Evolutionary conservation across 2,888 invertebrate species (phyloP).

Genomic region (Aspidiotus destructor): DNA sequence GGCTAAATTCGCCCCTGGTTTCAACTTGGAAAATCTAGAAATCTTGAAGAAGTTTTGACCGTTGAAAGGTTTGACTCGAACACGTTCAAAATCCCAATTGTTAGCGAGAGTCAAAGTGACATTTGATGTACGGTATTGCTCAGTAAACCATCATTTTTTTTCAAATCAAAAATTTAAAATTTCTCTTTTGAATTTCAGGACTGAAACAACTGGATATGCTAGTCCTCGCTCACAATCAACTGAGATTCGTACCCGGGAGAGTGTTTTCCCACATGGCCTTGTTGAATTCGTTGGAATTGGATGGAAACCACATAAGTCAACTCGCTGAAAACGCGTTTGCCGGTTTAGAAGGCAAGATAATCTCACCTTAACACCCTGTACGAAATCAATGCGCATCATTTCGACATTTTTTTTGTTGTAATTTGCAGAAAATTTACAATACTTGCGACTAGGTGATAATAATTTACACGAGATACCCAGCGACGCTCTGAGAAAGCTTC

Average conservation of each 20-base stretch:
- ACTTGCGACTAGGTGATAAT: slow-evolving; percentile 79
- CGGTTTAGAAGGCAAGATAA: slow-evolving; percentile 68
- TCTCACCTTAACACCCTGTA: too few relatives aligned
- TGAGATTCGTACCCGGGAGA: slow-evolving; percentile 65
- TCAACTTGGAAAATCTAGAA: too few relatives aligned
- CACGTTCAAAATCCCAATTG: too few relatives aligned
- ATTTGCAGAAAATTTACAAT: slow-evolving; percentile 73
- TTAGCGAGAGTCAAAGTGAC: too few relatives aligned
- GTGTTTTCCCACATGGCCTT: slow-evolving; percentile 72
- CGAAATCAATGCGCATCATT: too few relatives aligned
- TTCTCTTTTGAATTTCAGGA: slow-evolving; percentile 47
- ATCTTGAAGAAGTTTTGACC: too few relatives aligned
- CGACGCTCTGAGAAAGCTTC: slow-evolving; percentile 69
- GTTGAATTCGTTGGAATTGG: slow-evolving; percentile 77
- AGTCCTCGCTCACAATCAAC: slow-evolving; percentile 74
- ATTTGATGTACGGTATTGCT: too few relatives aligned
- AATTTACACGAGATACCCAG: slow-evolving; percentile 76
- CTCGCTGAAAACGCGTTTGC: slow-evolving; percentile 77
- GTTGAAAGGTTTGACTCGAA: too few relatives aligned
- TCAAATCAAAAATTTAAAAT: too few relatives aligned
- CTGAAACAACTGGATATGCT: slow-evolving; percentile 70
- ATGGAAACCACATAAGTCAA: slow-evolving; percentile 70
- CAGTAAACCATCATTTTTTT: too few relatives aligned
- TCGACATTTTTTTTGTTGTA: slow-evolving; percentile 20
- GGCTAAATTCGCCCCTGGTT: too few relatives aligned